A percentile compares a stretch with the other conserved stretches of the same genome.
Evolutionary conservation across 2,888 invertebrate species (phyloP).

Genomic region (Tenthredo amoena): DNA sequence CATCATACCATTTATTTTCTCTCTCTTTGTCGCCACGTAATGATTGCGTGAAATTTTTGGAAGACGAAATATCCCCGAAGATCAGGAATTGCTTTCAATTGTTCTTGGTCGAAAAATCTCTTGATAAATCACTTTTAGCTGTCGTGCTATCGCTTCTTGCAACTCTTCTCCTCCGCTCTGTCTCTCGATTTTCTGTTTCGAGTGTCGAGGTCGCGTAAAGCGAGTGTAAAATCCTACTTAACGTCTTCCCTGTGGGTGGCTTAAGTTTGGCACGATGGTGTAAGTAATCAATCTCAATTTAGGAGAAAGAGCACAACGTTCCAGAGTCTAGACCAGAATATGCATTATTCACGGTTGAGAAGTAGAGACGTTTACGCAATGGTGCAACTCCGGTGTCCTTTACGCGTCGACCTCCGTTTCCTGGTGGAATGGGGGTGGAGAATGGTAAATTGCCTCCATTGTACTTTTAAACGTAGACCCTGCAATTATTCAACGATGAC

Average conservation of each 20-base stretch:
- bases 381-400: conserved; percentile 37
- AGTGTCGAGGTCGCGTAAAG: conserved; percentile 6
- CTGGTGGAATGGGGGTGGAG: not conserved
- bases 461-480: conserved; percentile 69
- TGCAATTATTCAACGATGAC: conserved; percentile 73
- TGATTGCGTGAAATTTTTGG: not conserved
- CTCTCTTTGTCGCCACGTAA: not conserved
- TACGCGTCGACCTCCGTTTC: conserved; percentile 41
- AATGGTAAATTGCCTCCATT: conserved; percentile 44
- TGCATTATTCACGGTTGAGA: conserved; percentile 49
- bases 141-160: not conserved
- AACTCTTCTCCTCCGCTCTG: not conserved
- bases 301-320: conserved; percentile 13
- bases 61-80: not conserved
- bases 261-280: conserved; percentile 35
- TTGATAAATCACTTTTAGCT: conserved; percentile 32
- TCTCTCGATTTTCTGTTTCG: not conserved
- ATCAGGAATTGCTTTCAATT: conserved; percentile 17
- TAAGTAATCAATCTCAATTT: conserved; percentile 51
- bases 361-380: conserved; percentile 40
- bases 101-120: not conserved
- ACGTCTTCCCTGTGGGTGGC: conserved; percentile 31
- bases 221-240: conserved; percentile 45
- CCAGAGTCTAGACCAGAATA: conserved; percentile 28
- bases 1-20: not conserved